These are phyloP conservation scores for Gisinianus flammeolus DNA, from an alignment of 2,888 invertebrate genomes.

Conservation along the genomic window DNA sequence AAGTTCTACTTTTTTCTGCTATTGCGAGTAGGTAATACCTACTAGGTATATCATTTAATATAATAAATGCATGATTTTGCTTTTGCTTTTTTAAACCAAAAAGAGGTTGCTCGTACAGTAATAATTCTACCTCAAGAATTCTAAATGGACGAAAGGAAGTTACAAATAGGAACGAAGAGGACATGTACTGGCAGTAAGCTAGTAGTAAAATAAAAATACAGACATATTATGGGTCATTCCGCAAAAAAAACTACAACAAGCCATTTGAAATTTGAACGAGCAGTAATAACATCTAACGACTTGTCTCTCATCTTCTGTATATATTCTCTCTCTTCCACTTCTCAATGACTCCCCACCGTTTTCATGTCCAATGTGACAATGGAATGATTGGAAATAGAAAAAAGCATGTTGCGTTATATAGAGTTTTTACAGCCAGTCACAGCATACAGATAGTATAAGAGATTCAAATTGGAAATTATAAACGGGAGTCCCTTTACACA, in stretches of 20 bases:
- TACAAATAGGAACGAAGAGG: too few species aligned
- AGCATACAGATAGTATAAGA: too few species aligned
- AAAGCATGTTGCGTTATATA: neutral
- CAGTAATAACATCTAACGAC: neutral
- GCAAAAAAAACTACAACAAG: neutral
- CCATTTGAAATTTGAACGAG: neutral
- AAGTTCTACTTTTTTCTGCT: too few species aligned
- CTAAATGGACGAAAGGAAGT: too few species aligned
- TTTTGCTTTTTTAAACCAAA: too few species aligned
- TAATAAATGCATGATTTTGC: too few species aligned
- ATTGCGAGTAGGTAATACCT: too few species aligned
- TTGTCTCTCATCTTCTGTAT: neutral
- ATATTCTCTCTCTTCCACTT: neutral
- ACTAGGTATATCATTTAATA: too few species aligned
- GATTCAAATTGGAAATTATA: neutral
- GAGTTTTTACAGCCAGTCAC: neutral
- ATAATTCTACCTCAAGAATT: too few species aligned
- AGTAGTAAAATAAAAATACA: too few species aligned
- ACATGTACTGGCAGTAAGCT: too few species aligned
- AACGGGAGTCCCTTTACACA: neutral
- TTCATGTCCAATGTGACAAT: slow-evolving; percentile 9
- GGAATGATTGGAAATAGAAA: neutral
- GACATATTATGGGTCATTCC: neutral
- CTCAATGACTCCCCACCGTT: neutral
- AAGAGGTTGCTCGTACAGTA: too few species aligned